Conservation (phyloP, 1,140 invertebrate species). For the Drosophila equinoxialis region DNA sequence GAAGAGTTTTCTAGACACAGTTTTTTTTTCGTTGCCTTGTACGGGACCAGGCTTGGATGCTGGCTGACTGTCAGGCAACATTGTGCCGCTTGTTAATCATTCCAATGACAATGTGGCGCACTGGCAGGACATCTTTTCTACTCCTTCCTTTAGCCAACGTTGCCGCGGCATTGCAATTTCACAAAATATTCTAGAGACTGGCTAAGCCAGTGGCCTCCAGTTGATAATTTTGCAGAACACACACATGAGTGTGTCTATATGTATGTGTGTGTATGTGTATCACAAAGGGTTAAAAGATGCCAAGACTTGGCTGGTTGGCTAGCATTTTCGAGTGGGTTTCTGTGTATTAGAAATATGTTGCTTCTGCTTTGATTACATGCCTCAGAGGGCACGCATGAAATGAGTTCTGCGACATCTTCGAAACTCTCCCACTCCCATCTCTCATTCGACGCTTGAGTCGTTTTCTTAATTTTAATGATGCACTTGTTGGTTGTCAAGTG, state of each 20-base stretch:
- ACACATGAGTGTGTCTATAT: background rate
- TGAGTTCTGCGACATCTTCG: constrained; percentile 29
- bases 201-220: constrained; percentile 31
- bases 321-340: background rate
- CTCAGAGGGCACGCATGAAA: constrained; percentile 26
- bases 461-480: constrained; percentile 55
- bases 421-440: background rate
- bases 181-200: constrained; percentile 26
- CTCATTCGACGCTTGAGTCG: background rate
- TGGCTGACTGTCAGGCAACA: constrained; percentile 30
- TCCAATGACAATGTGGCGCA: constrained; percentile 51
- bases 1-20: constrained; percentile 28
- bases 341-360: constrained; percentile 25
- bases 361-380: constrained; percentile 40
- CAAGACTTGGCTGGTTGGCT: background rate
- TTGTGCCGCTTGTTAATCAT: constrained; percentile 63
- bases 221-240: constrained; percentile 16
- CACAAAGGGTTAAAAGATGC: constrained; percentile 5
- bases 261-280: background rate
- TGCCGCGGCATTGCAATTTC: constrained; percentile 15
- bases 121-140: constrained; percentile 9
- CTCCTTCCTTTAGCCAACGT: constrained; percentile 5
- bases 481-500: constrained; percentile 42
- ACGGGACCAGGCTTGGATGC: constrained; percentile 19
- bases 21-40: background rate